Evolutionary conservation across 1,140 invertebrate genomes (phyloP), one percentile per base, ranked within the genome.

Genomic region (Drosophila prosaltans): DNA sequence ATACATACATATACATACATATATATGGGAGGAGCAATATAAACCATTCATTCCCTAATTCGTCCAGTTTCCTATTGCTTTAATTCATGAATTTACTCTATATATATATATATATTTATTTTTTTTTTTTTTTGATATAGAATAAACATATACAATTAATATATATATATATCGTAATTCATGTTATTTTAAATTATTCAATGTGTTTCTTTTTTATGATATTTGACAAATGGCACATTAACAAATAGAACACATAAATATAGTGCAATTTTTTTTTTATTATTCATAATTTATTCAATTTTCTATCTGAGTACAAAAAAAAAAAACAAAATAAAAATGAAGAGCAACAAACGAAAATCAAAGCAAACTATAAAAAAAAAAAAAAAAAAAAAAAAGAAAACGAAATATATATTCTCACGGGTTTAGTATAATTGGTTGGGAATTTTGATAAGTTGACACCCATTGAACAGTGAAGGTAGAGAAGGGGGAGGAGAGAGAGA

Each of bases 381-480:
- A 41, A 5, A 21, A 21, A 41, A 41, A 60, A 21, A 71, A 36
- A 73, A 54, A n/a, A 28, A 11, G 59, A 67, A 57, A 40, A 71
- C 24, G 45, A 73, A 36, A 51, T 40, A 63, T 55, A 67, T 78
- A 74, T 86, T 86, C 83, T 86, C 83, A 86, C 83, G 83, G 85
- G 83, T 82, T 82, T 82, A 77, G 76, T 82, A 86, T 88, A 86
- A 86, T 86, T 86, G 83, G 84, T 89, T 67, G 83, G 72, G 70
- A 88, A 77, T 80, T 78, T 80, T 78, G 79, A 72, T 26, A 74
- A 76, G 63, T 80, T 85, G 81, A 84, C 74, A 84, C 76, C 81
- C 72, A 78, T 74, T 70, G 80, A 74, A 16, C 39, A 7, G 45
- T 36, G 30, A 8, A 16, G 24, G 59, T 4, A 7, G 40, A 2